These are phyloP conservation scores for Metalampra italica DNA, from an alignment of 2,888 invertebrate genomes.

Conservation along the genomic window DNA sequence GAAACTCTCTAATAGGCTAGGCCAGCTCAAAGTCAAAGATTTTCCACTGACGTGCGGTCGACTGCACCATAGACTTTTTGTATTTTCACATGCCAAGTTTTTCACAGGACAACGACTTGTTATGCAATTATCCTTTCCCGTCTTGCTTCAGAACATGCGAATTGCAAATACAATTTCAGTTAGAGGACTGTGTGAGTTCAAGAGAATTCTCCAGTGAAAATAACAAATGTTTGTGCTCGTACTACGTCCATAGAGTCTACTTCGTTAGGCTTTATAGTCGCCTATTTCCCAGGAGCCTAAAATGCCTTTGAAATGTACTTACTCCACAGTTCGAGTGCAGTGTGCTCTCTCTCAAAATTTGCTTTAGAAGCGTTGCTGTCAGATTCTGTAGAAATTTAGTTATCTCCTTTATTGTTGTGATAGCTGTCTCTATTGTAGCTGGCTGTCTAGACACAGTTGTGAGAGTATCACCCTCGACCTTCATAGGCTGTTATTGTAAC, in stretches of 20 bases:
- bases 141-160: too few species aligned
- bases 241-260: not conserved
- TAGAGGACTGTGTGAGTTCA: not conserved
- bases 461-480: not conserved
- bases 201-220: not conserved
- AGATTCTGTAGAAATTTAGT: not conserved
- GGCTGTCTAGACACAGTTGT: not conserved
- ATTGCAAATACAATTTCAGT: too few species aligned
- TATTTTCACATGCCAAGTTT: too few species aligned
- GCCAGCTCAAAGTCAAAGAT: too few species aligned
- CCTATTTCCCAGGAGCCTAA: conserved; percentile 4
- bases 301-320: not conserved
- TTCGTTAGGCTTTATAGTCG: not conserved
- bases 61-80: too few species aligned
- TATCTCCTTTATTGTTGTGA: not conserved
- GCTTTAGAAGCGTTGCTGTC: not conserved
- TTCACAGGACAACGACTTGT: too few species aligned
- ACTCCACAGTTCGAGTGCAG: not conserved
- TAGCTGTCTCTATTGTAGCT: too few species aligned
- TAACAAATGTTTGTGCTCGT: not conserved
- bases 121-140: too few species aligned
- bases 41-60: too few species aligned
- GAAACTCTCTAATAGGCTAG: too few species aligned
- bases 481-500: not conserved
- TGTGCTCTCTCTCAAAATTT: not conserved